phyloP scores from a whole-genome alignment of 2,888 invertebrate genomes.

The Germaria angustata region DNA sequence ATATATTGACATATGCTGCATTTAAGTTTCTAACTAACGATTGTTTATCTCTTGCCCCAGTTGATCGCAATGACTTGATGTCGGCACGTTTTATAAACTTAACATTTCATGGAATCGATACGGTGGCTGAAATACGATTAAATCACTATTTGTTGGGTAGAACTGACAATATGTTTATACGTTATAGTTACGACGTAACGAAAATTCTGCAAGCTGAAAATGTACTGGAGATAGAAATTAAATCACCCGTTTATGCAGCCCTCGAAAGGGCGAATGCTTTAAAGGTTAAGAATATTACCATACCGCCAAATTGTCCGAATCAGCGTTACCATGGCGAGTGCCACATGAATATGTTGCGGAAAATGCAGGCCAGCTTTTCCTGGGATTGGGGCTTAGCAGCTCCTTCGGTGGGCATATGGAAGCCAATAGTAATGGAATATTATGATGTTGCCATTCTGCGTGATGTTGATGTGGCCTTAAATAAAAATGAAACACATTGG shows the following conservation, averaged over 20 bases:
- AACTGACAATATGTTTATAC: slow-evolving; percentile 92
- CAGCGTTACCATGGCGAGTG: slow-evolving; percentile 92
- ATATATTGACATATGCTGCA: too few relatives aligned
- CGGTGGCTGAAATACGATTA: slow-evolving; percentile 86
- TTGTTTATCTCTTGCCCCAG: slow-evolving; percentile 67
- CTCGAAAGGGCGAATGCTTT: slow-evolving; percentile 77
- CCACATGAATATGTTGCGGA: slow-evolving; percentile 93
- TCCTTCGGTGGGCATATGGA: slow-evolving; percentile 96
- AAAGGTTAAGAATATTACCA: slow-evolving; percentile 65
- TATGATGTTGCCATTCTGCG: slow-evolving; percentile 84
- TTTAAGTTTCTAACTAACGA: background rate
- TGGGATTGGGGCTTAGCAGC: slow-evolving; percentile 99
- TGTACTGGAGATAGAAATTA: slow-evolving; percentile 83
- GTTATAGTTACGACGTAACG: slow-evolving; percentile 88
- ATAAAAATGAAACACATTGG: slow-evolving; percentile 79
- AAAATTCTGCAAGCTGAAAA: slow-evolving; percentile 81
- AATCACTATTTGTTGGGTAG: slow-evolving; percentile 85
- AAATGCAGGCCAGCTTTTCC: slow-evolving; percentile 96
- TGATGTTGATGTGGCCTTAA: slow-evolving; percentile 81
- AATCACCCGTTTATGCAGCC: slow-evolving; percentile 85
- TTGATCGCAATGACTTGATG: slow-evolving; percentile 70
- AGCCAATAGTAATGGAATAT: slow-evolving; percentile 84
- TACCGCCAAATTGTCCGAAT: slow-evolving; percentile 90
- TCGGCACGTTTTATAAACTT: slow-evolving; percentile 79
- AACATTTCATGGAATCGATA: slow-evolving; percentile 93